Percentiles rank a stretch among this genome's conserved stretches.
Conservation (phyloP, 1,140 invertebrate genomes). For the Dreissena polymorpha region DNA sequence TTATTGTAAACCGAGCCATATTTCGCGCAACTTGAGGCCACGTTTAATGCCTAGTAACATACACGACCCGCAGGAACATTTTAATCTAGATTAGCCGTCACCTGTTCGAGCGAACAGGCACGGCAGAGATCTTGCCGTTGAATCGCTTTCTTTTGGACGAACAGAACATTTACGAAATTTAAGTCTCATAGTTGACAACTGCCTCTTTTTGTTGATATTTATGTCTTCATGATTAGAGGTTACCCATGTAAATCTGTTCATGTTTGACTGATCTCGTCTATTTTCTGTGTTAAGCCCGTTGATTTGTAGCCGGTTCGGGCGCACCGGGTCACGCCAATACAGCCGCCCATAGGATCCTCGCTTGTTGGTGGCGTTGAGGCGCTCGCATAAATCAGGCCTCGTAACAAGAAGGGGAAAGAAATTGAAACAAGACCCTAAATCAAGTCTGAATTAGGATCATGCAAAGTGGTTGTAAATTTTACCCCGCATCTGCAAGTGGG, state of each 20-base stretch:
- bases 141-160: constrained; percentile 9
- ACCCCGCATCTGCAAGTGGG: constrained; percentile 48
- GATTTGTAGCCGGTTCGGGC: constrained; percentile 40
- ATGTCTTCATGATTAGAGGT: constrained; percentile 57
- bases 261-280: constrained; percentile 55
- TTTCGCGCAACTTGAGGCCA: no score
- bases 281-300: constrained; percentile 31
- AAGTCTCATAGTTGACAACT: constrained; percentile 48
- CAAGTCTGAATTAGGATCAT: constrained; percentile 46
- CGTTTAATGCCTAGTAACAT: no score
- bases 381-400: constrained; percentile 42
- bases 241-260: constrained; percentile 47
- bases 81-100: constrained; percentile 1
- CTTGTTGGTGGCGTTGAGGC: constrained; percentile 26
- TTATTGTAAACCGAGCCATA: no score
- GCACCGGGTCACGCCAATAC: constrained; percentile 35
- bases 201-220: constrained; percentile 56
- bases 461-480: constrained; percentile 52
- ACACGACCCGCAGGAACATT: background rate
- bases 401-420: constrained; percentile 41
- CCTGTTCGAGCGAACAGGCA: background rate
- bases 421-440: constrained; percentile 47
- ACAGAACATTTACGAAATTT: constrained; percentile 55
- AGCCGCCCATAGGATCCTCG: constrained; percentile 15
- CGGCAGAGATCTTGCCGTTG: background rate